These are phyloP conservation scores for Hylia prasina DNA, from an alignment of 2,113 vertebrate genomes.

Conservation along the genomic window DNA sequence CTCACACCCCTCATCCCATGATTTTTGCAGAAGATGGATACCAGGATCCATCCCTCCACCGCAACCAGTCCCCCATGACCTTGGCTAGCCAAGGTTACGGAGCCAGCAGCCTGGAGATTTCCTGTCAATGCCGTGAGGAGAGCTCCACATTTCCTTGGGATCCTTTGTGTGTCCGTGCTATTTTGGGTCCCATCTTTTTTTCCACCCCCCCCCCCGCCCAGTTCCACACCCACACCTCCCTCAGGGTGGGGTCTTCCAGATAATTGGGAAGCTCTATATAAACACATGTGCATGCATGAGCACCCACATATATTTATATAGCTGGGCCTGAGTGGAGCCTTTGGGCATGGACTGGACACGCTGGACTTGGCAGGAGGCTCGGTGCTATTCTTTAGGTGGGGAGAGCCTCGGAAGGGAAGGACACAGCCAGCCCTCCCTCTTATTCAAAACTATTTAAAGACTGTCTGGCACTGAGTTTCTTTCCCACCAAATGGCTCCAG, in stretches of 20 bases:
- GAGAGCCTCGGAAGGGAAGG: slow-evolving; percentile 53
- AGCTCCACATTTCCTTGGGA: slow-evolving; percentile 27
- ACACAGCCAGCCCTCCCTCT: slow-evolving; percentile 35
- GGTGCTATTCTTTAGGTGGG: slow-evolving; percentile 20
- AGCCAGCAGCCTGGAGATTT: not conserved
- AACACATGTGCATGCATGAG: not conserved
- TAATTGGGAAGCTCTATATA: not conserved
- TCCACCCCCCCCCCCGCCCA: not conserved
- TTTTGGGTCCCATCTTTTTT: not conserved
- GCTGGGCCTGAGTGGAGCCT: not conserved
- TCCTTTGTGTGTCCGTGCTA: slow-evolving; percentile 20
- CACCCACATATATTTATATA: not conserved
- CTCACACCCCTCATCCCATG: rapidly evolving
- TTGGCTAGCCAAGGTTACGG: not conserved
- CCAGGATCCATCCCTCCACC: not conserved
- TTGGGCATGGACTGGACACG: not conserved
- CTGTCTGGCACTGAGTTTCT: slow-evolving; percentile 19
- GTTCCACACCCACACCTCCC: slow-evolving; percentile 13
- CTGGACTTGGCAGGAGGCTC: not conserved
- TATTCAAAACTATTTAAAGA: slow-evolving; percentile 49
- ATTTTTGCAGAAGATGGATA: not conserved
- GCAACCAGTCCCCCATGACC: not conserved
- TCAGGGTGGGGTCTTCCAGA: slow-evolving; percentile 25
- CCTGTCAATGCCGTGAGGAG: not conserved
- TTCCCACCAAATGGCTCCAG: slow-evolving; percentile 54